Evolutionary conservation across 2,797 vertebrate genomes (phyloP).

Genomic region (Falco concolor): DNA sequence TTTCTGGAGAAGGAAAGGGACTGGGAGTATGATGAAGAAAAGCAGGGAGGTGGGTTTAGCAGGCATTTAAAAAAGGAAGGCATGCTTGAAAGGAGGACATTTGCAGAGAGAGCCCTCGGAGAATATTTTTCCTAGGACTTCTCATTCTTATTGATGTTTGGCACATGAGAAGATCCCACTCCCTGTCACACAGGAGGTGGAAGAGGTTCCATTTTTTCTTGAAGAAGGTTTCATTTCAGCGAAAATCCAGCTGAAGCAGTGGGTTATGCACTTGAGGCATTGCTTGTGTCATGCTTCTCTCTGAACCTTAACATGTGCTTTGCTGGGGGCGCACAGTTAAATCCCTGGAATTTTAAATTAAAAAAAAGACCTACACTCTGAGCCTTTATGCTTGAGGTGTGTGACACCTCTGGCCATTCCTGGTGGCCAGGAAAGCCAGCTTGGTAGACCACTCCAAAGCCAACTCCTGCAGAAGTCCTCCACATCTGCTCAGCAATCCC

Average conservation of each 20-base stretch:
- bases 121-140: neutral
- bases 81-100: neutral
- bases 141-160: neutral
- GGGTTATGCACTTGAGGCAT: neutral
- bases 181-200: neutral
- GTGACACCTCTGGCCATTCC: neutral
- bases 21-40: neutral
- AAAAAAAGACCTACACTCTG: rapidly evolving
- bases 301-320: neutral
- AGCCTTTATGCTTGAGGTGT: rapidly evolving
- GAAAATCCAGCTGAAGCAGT: neutral
- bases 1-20: constrained; percentile 55
- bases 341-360: neutral
- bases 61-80: neutral
- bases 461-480: neutral
- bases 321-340: rapidly evolving
- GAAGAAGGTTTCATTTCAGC: neutral
- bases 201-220: neutral
- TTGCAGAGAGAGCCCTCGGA: neutral
- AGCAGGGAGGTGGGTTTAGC: neutral
- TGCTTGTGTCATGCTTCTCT: neutral
- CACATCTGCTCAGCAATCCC: neutral
- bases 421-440: neutral
- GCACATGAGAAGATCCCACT: neutral
- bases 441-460: neutral